phyloP scores from a whole-genome alignment of 2,797 vertebrate species.

The Etheostoma perlongum region DNA sequence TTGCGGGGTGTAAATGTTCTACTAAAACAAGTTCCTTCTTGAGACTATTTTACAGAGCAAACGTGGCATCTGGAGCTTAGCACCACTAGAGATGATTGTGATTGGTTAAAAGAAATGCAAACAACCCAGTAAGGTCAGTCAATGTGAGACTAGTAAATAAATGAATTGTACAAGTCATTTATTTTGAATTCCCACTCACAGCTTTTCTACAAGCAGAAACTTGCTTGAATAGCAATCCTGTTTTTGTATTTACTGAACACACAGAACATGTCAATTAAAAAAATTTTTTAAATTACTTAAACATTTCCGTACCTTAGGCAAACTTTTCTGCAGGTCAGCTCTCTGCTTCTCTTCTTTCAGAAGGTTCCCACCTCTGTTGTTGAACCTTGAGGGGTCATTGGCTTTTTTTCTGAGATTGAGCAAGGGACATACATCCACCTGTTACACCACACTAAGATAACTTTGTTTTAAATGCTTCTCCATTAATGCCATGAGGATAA shows the following conservation, averaged over 20 bases:
- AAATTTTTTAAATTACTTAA: neutral
- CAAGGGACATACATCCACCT: neutral
- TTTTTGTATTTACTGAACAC: neutral
- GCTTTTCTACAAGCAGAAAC: neutral
- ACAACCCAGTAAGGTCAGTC: too few species aligned
- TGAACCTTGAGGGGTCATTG: slow-evolving; percentile 90
- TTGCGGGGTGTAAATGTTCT: too few species aligned
- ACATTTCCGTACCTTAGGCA: slow-evolving; percentile 88
- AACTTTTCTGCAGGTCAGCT: slow-evolving; percentile 90
- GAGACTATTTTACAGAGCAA: too few species aligned
- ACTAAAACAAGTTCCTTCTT: too few species aligned
- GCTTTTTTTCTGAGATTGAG: slow-evolving; percentile 90
- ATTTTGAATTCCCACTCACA: neutral
- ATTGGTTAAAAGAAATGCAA: too few species aligned
- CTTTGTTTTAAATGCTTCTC: neutral
- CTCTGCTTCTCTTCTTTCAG: slow-evolving; percentile 95
- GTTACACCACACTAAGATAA: neutral
- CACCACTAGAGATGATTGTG: too few species aligned
- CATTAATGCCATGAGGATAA: neutral
- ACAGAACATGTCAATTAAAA: neutral
- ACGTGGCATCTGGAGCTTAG: too few species aligned
- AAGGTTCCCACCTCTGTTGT: slow-evolving; percentile 94
- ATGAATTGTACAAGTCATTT: neutral
- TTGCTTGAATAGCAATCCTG: neutral
- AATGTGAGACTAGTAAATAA: too few species aligned